phyloP scores from a whole-genome alignment of 2,797 vertebrate species.

The Centroberyx gerrardi region DNA sequence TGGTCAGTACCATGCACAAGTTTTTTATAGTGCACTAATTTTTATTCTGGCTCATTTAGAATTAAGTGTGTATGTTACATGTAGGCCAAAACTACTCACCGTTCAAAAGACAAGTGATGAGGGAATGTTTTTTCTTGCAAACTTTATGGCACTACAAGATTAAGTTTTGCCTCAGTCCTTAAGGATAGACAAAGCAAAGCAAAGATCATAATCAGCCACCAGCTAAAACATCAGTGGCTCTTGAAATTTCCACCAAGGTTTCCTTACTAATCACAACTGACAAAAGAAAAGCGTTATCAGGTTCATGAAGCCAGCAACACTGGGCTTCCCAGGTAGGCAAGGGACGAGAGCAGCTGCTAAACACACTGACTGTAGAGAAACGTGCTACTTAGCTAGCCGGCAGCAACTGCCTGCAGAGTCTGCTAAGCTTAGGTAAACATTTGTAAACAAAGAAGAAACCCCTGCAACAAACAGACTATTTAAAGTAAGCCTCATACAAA shows the following conservation, averaged over 20 bases:
- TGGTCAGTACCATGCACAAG: not conserved
- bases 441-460: conserved; percentile 78
- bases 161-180: not conserved
- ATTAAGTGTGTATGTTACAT: not conserved
- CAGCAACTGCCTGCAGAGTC: conserved; percentile 4
- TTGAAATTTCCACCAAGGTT: not conserved
- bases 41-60: not conserved
- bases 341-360: no score
- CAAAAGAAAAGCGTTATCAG: no score
- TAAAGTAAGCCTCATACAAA: not conserved
- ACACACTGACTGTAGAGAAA: not conserved
- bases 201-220: not conserved
- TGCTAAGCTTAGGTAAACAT: conserved; percentile 59
- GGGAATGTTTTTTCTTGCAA: not conserved
- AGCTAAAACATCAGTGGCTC: not conserved
- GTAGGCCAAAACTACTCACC: not conserved
- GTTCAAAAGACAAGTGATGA: not conserved
- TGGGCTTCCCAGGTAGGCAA: no score
- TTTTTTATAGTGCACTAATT: not conserved
- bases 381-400: conserved; percentile 1
- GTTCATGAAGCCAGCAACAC: not conserved
- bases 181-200: not conserved
- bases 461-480: not conserved
- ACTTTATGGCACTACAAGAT: not conserved
- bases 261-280: not conserved